Evolutionary conservation across 1,140 invertebrate genomes (phyloP), one percentile per base, ranked within the genome.

Genomic region (Coptotermes formosanus): DNA sequence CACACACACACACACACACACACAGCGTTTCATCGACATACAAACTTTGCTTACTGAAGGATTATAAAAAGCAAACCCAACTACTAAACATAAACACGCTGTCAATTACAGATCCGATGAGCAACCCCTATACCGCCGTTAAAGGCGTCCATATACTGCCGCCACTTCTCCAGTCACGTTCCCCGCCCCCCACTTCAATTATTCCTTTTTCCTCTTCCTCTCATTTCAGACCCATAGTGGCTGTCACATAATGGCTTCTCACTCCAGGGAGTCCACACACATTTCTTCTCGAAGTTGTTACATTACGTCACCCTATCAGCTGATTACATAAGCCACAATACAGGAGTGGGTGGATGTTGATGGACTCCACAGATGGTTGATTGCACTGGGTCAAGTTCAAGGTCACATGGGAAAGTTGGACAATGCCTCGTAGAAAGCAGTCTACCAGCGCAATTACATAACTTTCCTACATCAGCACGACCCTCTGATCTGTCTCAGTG

Each of bases 261-360:
- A 75, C 64, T 75, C 64, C 64, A 30, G 64, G 64, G 64, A 75
- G 64, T 75, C 64, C 8, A 75, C 25, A 75, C 25, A 75, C 64
- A 30, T 75, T 75, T 75, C 52, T 75, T n/a, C 64, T 75, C 25
- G 2, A 75, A 75, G 64, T 75, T 30, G 64, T 75, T 75, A 2
- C 64, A n/a, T 75, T 75, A 75, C 64, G 64, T 75, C 64, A 75
- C 25, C 52, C 52, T 75, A 75, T 75, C 64, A 75, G 64, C 64
- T 75, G 64, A 75, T 64, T 64, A 64, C 59, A 16, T 64, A 64
- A 64, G 59, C 21, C 59, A 64, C 59, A 64, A 64, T 1, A 59
- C 14, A 9, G 59, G 1, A 64, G 59, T 64, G 19, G 59, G 59
- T 19, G 59, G 59, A 64, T 64, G 59, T 8, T 64, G 59, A 21